These are phyloP conservation scores for Phalacrocorax aristotelis DNA, from an alignment of 2,113 vertebrate genomes.

Conservation along the genomic window DNA sequence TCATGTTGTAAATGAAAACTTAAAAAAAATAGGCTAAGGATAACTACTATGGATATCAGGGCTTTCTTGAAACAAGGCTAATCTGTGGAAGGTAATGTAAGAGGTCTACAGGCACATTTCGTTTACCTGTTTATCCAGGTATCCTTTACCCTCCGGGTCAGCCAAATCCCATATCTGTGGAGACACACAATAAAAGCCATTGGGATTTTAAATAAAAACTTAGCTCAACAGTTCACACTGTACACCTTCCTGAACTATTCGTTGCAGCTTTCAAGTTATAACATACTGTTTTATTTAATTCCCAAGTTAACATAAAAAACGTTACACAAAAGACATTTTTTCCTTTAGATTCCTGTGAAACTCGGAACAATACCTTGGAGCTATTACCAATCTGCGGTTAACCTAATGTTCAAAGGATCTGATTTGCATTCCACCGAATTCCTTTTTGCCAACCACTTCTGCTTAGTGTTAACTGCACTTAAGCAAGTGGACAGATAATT, in stretches of 20 bases:
- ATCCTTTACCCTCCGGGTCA: constrained; percentile 96
- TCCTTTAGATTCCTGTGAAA: neutral
- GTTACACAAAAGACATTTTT: neutral
- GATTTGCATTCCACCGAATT: neutral
- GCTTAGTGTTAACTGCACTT: neutral
- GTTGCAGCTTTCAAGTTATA: neutral
- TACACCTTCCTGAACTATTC: neutral
- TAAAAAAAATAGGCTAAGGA: neutral
- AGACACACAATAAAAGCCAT: neutral
- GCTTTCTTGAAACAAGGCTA: neutral
- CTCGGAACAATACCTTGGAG: neutral
- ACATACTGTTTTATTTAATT: neutral
- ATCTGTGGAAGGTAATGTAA: neutral
- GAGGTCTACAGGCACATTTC: neutral
- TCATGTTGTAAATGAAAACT: neutral
- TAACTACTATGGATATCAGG: neutral
- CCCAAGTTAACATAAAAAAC: neutral
- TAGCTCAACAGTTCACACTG: neutral
- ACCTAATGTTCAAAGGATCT: neutral
- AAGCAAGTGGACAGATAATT: neutral
- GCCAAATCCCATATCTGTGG: constrained; percentile 97
- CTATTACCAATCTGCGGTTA: neutral
- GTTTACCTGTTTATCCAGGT: constrained; percentile 93
- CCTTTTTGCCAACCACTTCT: neutral
- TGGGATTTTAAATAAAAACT: neutral